Evolutionary conservation across 1,140 invertebrate genomes (phyloP), one percentile per base, ranked within the genome.

Genomic region (Drosophila obscura): DNA sequence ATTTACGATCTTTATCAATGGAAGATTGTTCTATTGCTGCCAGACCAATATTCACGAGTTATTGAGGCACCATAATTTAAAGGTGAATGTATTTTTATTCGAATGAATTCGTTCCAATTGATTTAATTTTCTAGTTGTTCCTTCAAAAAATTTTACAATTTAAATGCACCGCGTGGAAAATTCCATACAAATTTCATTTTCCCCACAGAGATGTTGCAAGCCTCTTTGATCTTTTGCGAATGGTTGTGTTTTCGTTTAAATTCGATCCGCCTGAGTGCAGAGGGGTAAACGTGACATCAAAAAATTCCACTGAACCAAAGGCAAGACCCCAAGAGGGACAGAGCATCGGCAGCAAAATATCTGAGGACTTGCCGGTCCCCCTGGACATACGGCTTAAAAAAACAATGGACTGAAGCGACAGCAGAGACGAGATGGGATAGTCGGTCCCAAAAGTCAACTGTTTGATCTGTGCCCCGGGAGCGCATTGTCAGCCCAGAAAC

Each of bases 391-490:
- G 22, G 22, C 22, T 24, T 16, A 41, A 5, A 31, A 44, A 39
- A 45, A 22, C 48, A 24, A 48, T 13, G 51, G 11, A 15, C 13
- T n/a, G 35, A 49, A 55, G n/a, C n/a, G 15, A 46, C 44, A 48
- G 48, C 52, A 24, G 31, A 9, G 31, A 31, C 31, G 31, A 8
- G 8, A 56, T 28, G 41, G 8, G 31, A 31, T 2, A 28, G 26
- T 31, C 28, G 51, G 19, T 39, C 41, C 46, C 43, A 65, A 68
- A 63, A 77, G 66, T 59, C 73, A 49, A 56, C 13, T 78, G 65
- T 87, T 85, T 85, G 82, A 85, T 85, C 82, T 87, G 64, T n/a
- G 49, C 62, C 66, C 57, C 49, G 28, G 51, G 71, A 56, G 75
- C 45, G 58, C 35, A 85, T 77, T 85, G 81, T 85, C 67, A 64